These are phyloP conservation scores for Bombus cullumanus DNA, from an alignment of 1,140 invertebrate species.

Conservation along the genomic window DNA sequence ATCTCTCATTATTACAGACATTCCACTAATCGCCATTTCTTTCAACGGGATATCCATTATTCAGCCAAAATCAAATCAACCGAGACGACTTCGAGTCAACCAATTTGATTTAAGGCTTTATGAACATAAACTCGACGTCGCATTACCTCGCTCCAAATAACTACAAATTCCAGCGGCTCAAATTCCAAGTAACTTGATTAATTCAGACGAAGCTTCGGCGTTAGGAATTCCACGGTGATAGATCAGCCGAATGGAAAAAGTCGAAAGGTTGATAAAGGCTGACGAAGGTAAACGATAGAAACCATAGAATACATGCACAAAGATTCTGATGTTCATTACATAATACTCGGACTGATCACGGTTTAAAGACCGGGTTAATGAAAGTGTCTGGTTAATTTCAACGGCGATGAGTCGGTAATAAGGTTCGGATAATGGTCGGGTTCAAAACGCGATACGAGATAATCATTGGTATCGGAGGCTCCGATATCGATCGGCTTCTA, in stretches of 20 bases:
- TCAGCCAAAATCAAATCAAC: not conserved
- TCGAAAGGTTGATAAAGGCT: not conserved
- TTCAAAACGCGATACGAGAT: constrained; percentile 69
- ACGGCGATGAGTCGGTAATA: constrained; percentile 38
- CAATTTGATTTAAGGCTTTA: no score
- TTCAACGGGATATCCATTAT: not conserved
- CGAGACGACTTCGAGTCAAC: not conserved
- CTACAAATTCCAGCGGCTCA: not conserved
- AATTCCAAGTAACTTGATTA: not conserved
- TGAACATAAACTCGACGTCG: not conserved
- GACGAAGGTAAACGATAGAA: not conserved
- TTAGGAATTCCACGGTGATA: not conserved
- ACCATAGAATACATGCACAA: not conserved
- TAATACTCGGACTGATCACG: constrained; percentile 26
- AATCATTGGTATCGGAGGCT: constrained; percentile 70
- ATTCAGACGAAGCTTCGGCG: not conserved
- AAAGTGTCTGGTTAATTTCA: constrained; percentile 58
- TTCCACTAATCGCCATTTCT: no score
- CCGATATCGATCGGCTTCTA: constrained; percentile 70
- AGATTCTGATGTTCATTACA: constrained; percentile 2
- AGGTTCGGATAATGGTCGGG: constrained; percentile 63
- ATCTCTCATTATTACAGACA: no score
- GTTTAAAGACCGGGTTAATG: constrained; percentile 34
- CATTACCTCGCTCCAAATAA: not conserved
- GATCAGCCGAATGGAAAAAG: not conserved